These are phyloP conservation scores for Channa argus DNA, from an alignment of 2,113 vertebrate genomes.

Conservation along the genomic window DNA sequence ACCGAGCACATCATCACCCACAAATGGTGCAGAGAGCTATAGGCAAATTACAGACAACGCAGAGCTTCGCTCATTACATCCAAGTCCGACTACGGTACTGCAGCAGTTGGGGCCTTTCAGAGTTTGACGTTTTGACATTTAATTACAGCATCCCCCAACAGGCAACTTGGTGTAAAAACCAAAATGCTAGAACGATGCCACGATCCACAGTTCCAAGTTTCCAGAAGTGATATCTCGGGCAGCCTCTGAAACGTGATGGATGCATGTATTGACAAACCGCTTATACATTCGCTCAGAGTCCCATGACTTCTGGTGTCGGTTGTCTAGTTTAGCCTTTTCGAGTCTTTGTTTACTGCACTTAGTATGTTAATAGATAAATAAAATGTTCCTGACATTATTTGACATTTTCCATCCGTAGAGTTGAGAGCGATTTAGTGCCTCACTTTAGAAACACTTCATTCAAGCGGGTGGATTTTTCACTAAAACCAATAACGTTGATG, in stretches of 20 bases:
- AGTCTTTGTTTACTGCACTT: too few relatives aligned
- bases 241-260: not conserved
- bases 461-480: too few relatives aligned
- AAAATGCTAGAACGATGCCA: conserved; percentile 14
- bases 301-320: not conserved
- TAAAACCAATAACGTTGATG: too few relatives aligned
- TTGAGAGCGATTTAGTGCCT: too few relatives aligned
- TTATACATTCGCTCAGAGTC: conserved; percentile 11
- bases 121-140: conserved; percentile 48
- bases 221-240: not conserved
- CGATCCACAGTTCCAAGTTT: conserved; percentile 9
- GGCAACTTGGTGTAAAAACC: conserved; percentile 22
- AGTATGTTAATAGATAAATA: not conserved
- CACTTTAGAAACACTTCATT: too few relatives aligned
- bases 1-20: conserved; percentile 4
- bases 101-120: conserved; percentile 48
- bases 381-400: not conserved
- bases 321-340: too few relatives aligned
- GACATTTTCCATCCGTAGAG: too few relatives aligned
- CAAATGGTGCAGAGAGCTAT: conserved; percentile 24
- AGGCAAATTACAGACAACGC: conserved; percentile 21
- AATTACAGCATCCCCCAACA: conserved; percentile 41
- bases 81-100: conserved; percentile 36
- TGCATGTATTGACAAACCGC: not conserved
- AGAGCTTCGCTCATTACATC: conserved; percentile 33